Percentiles rank a stretch among this genome's conserved stretches.
Conservation (phyloP, 2,113 vertebrate genomes). For the Pygoscelis adeliae region DNA sequence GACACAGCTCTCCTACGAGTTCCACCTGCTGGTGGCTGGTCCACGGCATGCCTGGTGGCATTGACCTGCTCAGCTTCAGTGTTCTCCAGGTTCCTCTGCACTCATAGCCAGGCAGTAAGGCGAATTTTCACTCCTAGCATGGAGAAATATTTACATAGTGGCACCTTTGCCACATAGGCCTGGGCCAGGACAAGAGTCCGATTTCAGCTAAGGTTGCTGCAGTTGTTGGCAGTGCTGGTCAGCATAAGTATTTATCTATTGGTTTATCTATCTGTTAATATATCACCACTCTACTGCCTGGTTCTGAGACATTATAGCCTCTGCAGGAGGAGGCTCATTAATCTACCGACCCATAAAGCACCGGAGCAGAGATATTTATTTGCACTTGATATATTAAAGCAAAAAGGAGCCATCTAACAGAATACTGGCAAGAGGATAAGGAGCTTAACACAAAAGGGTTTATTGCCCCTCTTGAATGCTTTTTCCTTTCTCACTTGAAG, state of each 20-base stretch:
- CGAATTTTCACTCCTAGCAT: background rate
- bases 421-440: background rate
- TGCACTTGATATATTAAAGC: background rate
- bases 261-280: background rate
- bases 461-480: background rate
- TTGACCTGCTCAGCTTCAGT: background rate
- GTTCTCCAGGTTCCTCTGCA: background rate
- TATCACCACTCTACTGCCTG: background rate
- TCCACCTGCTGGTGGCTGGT: background rate
- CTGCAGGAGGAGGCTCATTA: background rate
- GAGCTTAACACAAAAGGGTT: background rate
- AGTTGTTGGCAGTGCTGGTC: background rate
- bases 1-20: background rate
- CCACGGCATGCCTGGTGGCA: accelerated
- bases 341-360: conserved; percentile 26
- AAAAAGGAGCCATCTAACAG: background rate
- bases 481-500: background rate
- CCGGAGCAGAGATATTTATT: background rate
- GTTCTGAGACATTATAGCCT: background rate
- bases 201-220: background rate
- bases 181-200: background rate
- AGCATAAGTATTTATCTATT: conserved; percentile 1
- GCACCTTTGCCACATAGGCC: background rate
- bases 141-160: background rate
- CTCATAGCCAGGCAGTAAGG: background rate